These are phyloP conservation scores for Probosciger aterrimus DNA, from an alignment of 2,113 vertebrate species.

Conservation along the genomic window DNA sequence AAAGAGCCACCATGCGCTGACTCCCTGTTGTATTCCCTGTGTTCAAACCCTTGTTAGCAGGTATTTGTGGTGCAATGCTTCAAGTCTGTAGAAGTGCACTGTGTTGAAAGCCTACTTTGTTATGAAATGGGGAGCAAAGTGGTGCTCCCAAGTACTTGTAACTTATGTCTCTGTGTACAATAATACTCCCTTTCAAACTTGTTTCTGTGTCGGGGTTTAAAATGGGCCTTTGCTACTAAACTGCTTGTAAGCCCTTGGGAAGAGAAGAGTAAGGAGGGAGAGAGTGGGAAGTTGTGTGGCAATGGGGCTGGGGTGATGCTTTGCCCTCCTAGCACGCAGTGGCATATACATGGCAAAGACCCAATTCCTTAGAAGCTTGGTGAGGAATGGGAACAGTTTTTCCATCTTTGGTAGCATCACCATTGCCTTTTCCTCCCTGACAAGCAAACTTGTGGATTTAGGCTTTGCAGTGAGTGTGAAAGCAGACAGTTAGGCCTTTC, in stretches of 20 bases:
- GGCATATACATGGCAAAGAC: background rate
- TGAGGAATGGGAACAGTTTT: background rate
- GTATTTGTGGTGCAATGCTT: background rate
- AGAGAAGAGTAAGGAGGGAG: background rate
- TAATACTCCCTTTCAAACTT: background rate
- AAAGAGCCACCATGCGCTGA: background rate
- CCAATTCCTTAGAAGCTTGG: background rate
- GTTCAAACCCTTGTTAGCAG: background rate
- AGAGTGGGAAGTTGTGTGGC: background rate
- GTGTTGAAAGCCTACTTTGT: background rate
- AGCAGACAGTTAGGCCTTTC: background rate
- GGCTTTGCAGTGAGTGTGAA: background rate
- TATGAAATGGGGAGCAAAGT: background rate
- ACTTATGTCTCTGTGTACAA: background rate
- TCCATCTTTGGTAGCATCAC: background rate
- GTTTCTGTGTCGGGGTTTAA: background rate
- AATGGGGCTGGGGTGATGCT: background rate
- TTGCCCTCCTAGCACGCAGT: background rate
- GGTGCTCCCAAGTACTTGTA: background rate
- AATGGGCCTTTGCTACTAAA: background rate
- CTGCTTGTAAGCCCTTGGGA: background rate
- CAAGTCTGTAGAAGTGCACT: background rate
- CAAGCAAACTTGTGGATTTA: background rate
- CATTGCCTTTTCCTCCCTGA: background rate
- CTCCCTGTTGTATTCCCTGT: background rate